Evolutionary conservation across 1,140 invertebrate species (phyloP).

Genomic region (Cydia strobilella): DNA sequence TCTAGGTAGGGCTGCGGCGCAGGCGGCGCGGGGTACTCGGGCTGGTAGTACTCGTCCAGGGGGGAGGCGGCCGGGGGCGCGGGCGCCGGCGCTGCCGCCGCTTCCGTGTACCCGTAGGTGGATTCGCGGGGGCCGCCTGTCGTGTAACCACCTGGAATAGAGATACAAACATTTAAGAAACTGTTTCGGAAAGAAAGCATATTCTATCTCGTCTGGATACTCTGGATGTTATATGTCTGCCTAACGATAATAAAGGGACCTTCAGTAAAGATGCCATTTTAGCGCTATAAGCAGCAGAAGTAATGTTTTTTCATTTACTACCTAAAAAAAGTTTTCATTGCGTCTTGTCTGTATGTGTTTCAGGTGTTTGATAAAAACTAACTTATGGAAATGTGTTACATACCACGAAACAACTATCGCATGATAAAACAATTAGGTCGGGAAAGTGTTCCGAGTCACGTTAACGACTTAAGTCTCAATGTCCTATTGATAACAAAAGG

Average conservation of each 20-base stretch:
- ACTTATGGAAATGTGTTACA: neutral
- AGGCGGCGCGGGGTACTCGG: conserved; percentile 63
- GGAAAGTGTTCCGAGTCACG: neutral
- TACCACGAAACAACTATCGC: neutral
- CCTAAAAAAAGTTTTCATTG: no score
- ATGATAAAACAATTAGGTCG: neutral
- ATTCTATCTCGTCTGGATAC: no score
- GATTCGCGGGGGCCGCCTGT: conserved; percentile 73
- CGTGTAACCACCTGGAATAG: conserved; percentile 74
- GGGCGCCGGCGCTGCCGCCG: conserved; percentile 51
- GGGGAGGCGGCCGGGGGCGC: conserved; percentile 63
- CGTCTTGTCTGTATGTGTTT: no score
- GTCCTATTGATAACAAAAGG: neutral
- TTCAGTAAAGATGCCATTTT: neutral
- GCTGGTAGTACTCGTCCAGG: conserved; percentile 75
- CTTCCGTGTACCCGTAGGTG: conserved; percentile 70
- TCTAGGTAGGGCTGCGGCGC: conserved; percentile 72
- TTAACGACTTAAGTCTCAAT: neutral
- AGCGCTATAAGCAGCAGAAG: no score
- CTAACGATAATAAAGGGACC: neutral
- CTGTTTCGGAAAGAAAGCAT: neutral
- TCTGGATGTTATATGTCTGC: neutral
- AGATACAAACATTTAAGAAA: neutral
- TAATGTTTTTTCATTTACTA: no score
- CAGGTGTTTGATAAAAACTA: neutral